Evolutionary conservation across 2,888 invertebrate genomes (phyloP).

Genomic region (Rhagophthalmus giganteus): DNA sequence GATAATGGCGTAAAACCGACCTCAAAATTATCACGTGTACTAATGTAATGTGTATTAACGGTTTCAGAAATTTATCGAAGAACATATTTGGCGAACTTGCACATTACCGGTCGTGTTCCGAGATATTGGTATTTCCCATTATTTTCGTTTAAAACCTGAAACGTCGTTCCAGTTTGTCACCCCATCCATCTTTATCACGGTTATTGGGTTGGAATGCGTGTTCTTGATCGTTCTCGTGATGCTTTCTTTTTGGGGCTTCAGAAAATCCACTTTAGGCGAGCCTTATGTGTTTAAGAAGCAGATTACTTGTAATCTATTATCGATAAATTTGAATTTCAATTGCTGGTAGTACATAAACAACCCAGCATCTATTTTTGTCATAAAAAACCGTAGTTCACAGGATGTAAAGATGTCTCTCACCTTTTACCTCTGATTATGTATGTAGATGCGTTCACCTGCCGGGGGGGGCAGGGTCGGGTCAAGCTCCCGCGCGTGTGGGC

Average conservation of each 20-base stretch:
- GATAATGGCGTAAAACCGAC: slow-evolving; percentile 3
- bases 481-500: slow-evolving; percentile 49
- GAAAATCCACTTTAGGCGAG: too few species aligned
- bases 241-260: too few species aligned
- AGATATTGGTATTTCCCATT: slow-evolving; percentile 13
- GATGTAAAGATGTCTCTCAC: slow-evolving; percentile 42
- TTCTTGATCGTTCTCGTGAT: too few species aligned
- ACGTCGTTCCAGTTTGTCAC: too few species aligned
- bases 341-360: slow-evolving; percentile 23
- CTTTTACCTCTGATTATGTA: slow-evolving; percentile 42
- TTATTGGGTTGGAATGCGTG: too few species aligned
- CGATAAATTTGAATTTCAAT: slow-evolving; percentile 31
- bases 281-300: too few species aligned
- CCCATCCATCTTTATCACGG: too few species aligned
- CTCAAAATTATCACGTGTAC: slow-evolving; percentile 9
- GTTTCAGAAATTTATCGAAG: slow-evolving; percentile 20
- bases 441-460: slow-evolving; percentile 46
- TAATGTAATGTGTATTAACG: slow-evolving; percentile 13
- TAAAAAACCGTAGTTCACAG: slow-evolving; percentile 28
- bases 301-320: too few species aligned
- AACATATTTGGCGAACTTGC: slow-evolving; percentile 16
- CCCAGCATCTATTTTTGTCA: slow-evolving; percentile 25
- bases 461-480: slow-evolving; percentile 44
- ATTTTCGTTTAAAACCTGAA: neutral
- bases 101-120: slow-evolving; percentile 12